phyloP scores from a whole-genome alignment of 2,797 vertebrate genomes.

The Chelonia mydas region DNA sequence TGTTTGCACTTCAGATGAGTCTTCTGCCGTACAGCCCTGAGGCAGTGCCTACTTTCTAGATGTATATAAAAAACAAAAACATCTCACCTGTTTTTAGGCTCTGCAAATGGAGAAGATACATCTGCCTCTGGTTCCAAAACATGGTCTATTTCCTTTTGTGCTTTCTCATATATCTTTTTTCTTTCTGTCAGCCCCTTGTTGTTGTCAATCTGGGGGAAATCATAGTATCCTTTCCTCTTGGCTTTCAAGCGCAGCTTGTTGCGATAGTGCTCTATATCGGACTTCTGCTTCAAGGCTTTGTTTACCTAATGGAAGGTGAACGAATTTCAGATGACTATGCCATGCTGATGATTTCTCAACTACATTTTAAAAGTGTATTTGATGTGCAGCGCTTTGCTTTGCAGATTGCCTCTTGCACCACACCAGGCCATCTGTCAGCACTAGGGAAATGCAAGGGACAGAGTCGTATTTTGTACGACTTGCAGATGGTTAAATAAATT shows the following conservation, averaged over 20 bases:
- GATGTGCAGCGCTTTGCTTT: slow-evolving; percentile 26
- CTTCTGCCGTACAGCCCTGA: not conserved
- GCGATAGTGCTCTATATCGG: slow-evolving; percentile 98
- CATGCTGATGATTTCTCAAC: slow-evolving; percentile 31
- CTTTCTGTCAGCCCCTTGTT: slow-evolving; percentile 84
- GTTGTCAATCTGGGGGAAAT: slow-evolving; percentile 88
- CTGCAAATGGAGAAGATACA: slow-evolving; percentile 89
- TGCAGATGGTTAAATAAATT: slow-evolving; percentile 74
- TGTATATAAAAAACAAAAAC: not conserved
- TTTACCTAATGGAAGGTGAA: slow-evolving; percentile 86
- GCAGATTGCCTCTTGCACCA: not conserved
- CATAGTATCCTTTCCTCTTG: slow-evolving; percentile 96
- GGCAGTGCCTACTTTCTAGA: not conserved
- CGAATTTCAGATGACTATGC: not conserved
- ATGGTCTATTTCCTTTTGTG: slow-evolving; percentile 86
- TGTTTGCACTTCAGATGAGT: not conserved
- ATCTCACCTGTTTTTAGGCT: slow-evolving; percentile 91
- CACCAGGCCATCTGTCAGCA: slow-evolving; percentile 51
- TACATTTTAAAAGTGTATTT: not conserved
- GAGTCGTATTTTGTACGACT: slow-evolving; percentile 64
- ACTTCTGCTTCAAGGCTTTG: slow-evolving; percentile 97
- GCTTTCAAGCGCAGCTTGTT: slow-evolving; percentile 98
- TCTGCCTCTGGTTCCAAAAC: slow-evolving; percentile 90
- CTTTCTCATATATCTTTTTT: slow-evolving; percentile 86
- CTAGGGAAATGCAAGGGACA: slow-evolving; percentile 65